These are phyloP conservation scores for Eilema caniola DNA, from an alignment of 2,888 invertebrate species.

Conservation along the genomic window DNA sequence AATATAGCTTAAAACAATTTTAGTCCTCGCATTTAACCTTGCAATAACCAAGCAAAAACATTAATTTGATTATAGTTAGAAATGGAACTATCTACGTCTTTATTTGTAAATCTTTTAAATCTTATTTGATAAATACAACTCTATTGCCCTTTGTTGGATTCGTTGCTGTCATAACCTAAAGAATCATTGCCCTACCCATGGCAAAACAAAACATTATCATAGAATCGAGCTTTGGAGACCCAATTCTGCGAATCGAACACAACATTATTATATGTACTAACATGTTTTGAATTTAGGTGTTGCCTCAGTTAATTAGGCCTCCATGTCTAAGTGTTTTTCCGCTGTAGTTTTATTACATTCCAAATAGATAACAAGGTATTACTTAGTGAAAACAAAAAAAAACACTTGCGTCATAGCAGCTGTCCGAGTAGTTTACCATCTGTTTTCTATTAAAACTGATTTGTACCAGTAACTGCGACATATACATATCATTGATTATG, in stretches of 20 bases:
- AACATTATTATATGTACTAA: background rate
- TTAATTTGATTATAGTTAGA: background rate
- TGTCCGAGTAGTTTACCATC: slow-evolving; percentile 4
- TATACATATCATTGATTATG: slow-evolving; percentile 54
- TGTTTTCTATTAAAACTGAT: slow-evolving; percentile 36
- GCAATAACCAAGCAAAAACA: background rate
- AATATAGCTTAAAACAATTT: background rate
- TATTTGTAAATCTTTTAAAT: background rate
- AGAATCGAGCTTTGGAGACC: background rate
- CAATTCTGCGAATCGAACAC: background rate
- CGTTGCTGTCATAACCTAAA: background rate
- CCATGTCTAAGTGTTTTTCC: background rate
- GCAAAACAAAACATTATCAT: background rate
- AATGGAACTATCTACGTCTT: background rate
- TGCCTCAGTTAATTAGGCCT: background rate
- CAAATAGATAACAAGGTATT: background rate
- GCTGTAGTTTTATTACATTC: background rate
- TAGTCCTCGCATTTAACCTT: background rate
- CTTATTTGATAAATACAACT: too few relatives aligned
- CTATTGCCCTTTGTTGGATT: background rate
- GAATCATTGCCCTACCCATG: background rate
- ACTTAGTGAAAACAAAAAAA: background rate
- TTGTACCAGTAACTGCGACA: slow-evolving; percentile 27
- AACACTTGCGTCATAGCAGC: background rate
- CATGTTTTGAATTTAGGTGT: background rate